Conservation (phyloP, 2,888 invertebrate genomes). For the Sepiola atlantica region DNA sequence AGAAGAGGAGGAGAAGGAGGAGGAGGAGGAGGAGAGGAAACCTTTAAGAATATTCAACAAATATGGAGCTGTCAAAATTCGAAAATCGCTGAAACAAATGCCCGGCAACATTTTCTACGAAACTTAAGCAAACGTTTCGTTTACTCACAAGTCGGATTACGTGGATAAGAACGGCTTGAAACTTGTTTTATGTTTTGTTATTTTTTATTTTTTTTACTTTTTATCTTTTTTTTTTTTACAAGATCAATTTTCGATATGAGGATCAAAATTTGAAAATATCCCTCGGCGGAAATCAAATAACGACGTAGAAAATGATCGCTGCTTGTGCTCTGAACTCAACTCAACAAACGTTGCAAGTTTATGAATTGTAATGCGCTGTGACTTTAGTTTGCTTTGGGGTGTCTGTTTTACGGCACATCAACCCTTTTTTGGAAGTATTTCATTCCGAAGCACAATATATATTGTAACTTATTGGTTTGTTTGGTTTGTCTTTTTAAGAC, state of each 20-base stretch:
- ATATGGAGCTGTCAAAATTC: conserved; percentile 19
- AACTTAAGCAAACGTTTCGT: not conserved
- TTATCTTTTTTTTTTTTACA: not conserved
- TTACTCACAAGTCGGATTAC: not conserved
- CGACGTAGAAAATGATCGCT: not conserved
- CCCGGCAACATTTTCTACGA: not conserved
- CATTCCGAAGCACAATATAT: no score
- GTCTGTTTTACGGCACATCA: no score
- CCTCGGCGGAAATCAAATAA: not conserved
- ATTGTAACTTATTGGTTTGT: no score
- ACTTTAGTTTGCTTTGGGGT: no score
- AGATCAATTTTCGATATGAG: conserved; percentile 7
- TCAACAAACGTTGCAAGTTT: not conserved
- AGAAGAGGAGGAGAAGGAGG: not conserved
- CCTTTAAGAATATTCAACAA: conserved; percentile 4
- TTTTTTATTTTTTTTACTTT: not conserved
- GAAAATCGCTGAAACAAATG: conserved; percentile 9
- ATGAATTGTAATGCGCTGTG: not conserved
- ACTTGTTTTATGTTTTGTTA: not conserved
- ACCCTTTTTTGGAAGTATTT: no score
- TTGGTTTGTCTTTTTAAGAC: no score
- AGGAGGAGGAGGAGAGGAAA: not conserved
- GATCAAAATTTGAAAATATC: not conserved
- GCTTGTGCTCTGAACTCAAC: no score
- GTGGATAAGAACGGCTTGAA: not conserved